Base-by-base conservation (phyloP, 1,140 invertebrate species). In the Temnothorax longispinosus region DNA sequence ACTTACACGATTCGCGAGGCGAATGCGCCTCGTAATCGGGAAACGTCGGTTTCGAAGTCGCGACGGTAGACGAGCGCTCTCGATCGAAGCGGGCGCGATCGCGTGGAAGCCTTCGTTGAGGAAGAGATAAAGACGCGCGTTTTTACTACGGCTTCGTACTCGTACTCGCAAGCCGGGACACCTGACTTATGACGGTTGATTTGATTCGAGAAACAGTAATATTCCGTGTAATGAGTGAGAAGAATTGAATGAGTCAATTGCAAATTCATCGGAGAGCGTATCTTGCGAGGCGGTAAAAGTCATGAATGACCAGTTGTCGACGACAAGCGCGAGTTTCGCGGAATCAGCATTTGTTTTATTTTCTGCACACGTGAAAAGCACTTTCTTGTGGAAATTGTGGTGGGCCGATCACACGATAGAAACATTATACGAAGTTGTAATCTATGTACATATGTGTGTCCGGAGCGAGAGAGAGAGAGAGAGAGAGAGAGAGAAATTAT, bases 91-190 rank as follows among this genome's bases (percentile, higher is more conserved):
- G 27, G 2, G 56, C 27, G 41, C 27, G 18, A 78, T 38, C 72
- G 72, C n/a, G 50, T 56, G 50, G 35, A 75, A 56, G n/a, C n/a
- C 52, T 21, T 41, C 32, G n/a, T 18, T 3, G 35, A 21, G 35
- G 13, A 11, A 75, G 50, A 50, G 11, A 32, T 10, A 38, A 32
- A 74, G 32, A 54, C 18, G 35, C 52, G 35, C 15, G 32, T 38
- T 74, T 75, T 56, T 75, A 32, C 27, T 52, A 75, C 6, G n/a
- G 72, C n/a, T 75, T 75, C 50, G 3, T 21, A 5, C 11, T 75
- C 50, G 3, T 21, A 5, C 11, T 32, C 13, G 21, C 21, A 38
- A n/a, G 8, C 10, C 7, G 1, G n/a, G 10, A 72, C 44, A 18
- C 15, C 8, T 44, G 11, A 27, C 11, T 44, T 21, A 5, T 54